Evolutionary conservation across 53 echinoderm and acorn worm species (phyloP).

Genomic region (Stichopus horrens): DNA sequence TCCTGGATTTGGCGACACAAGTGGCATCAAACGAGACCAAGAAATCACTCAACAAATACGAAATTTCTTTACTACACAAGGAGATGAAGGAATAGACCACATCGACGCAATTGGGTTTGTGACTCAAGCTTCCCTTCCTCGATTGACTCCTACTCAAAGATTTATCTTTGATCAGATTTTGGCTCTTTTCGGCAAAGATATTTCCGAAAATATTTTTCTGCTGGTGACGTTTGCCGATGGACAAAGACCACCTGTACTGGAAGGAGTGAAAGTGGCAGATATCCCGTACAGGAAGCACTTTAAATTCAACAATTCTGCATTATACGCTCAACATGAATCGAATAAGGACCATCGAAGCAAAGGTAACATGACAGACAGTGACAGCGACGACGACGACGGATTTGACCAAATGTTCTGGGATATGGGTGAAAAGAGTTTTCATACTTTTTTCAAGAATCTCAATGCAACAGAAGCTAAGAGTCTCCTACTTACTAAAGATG

Average conservation of each 20-base stretch:
- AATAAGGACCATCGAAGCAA: background rate
- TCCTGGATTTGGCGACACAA: slow-evolving; percentile 66
- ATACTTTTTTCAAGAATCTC: slow-evolving; percentile 42
- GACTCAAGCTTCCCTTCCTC: slow-evolving; percentile 52
- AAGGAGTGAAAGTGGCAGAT: slow-evolving; percentile 49
- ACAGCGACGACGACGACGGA: slow-evolving; percentile 9
- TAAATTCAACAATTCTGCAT: slow-evolving; percentile 72
- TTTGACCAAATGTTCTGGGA: slow-evolving; percentile 62
- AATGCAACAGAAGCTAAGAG: slow-evolving; percentile 48
- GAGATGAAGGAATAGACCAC: slow-evolving; percentile 56
- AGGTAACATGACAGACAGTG: slow-evolving; percentile 18
- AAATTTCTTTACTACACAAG: slow-evolving; percentile 51
- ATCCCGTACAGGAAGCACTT: slow-evolving; percentile 43
- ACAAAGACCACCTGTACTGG: slow-evolving; percentile 57
- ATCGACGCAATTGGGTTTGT: slow-evolving; percentile 76
- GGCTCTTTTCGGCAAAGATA: slow-evolving; percentile 70
- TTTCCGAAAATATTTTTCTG: slow-evolving; percentile 58
- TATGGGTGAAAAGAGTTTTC: slow-evolving; percentile 58
- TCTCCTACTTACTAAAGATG: slow-evolving; percentile 55
- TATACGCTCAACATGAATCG: slow-evolving; percentile 39
- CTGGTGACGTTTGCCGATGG: slow-evolving; percentile 66
- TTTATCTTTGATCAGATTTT: slow-evolving; percentile 63
- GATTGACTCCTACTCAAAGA: slow-evolving; percentile 61
- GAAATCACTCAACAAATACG: slow-evolving; percentile 59
- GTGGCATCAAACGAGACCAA: slow-evolving; percentile 65